phyloP scores from a whole-genome alignment of 2,797 vertebrate species.

The Molossus alvarezi region DNA sequence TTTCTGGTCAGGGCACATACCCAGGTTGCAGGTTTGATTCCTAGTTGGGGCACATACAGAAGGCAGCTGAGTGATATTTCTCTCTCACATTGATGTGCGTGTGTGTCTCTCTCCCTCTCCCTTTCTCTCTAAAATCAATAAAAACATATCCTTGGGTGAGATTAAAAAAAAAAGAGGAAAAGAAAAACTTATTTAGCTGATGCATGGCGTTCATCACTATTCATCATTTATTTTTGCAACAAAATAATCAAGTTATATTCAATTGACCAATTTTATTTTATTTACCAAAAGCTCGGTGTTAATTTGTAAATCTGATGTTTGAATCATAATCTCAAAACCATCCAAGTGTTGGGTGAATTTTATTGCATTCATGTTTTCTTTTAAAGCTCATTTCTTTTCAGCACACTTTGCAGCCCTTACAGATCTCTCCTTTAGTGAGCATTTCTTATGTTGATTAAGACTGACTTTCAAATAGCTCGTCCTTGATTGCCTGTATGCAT shows the following conservation, averaged over 20 bases:
- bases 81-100: background rate
- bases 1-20: background rate
- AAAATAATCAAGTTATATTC: constrained; percentile 57
- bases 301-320: constrained; percentile 60
- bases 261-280: constrained; percentile 45
- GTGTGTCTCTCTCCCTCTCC: background rate
- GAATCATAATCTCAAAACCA: constrained; percentile 1
- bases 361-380: constrained; percentile 27
- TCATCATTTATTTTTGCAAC: constrained; percentile 56
- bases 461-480: constrained; percentile 49
- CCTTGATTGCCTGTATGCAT: constrained; percentile 54
- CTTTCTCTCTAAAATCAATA: background rate
- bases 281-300: background rate
- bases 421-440: constrained; percentile 24
- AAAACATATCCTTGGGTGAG: background rate
- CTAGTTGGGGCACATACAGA: no score
- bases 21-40: no score
- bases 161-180: background rate
- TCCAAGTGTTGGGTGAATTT: background rate
- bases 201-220: background rate
- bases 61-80: background rate
- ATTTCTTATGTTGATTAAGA: constrained; percentile 62
- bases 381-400: background rate
- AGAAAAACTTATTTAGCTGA: constrained; percentile 25
- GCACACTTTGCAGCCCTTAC: background rate